Conservation (phyloP, 2,888 invertebrate species). For the Nemurella pictetii region DNA sequence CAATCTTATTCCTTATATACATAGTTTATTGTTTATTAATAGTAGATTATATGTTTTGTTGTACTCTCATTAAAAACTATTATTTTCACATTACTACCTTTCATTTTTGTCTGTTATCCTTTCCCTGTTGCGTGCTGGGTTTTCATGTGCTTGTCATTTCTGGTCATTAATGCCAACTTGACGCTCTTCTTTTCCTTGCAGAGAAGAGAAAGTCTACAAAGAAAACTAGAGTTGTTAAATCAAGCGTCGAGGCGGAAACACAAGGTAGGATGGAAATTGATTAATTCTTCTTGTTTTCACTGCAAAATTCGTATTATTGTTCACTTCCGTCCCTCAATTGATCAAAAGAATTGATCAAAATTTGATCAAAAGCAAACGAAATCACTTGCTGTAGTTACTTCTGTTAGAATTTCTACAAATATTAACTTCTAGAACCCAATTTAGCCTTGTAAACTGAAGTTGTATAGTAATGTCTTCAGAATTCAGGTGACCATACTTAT, state of each 20-base stretch:
- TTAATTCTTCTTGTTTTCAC: not conserved
- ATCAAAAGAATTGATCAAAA: no score
- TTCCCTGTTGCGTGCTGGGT: not conserved
- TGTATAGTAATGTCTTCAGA: no score
- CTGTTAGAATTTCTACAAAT: no score
- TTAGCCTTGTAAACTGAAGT: conserved; percentile 17
- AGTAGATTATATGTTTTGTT: not conserved
- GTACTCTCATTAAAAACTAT: not conserved
- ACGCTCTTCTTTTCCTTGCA: conserved; percentile 29
- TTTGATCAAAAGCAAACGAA: no score
- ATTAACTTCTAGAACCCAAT: no score
- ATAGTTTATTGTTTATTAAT: not conserved
- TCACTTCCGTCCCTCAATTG: no score
- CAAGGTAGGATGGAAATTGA: conserved; percentile 41
- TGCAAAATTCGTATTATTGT: no score
- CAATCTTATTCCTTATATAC: no score
- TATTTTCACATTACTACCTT: no score
- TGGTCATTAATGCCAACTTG: not conserved
- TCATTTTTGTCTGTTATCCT: not conserved
- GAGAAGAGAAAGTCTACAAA: conserved; percentile 39
- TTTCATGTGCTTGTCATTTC: not conserved
- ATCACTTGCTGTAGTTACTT: no score
- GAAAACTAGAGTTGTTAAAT: conserved; percentile 37
- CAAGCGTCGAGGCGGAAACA: conserved; percentile 39
- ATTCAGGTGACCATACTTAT: not conserved